Percentiles rank a stretch among this genome's conserved stretches.
phyloP scores from a whole-genome alignment of 2,113 vertebrate species.

The Astur gentilis region DNA sequence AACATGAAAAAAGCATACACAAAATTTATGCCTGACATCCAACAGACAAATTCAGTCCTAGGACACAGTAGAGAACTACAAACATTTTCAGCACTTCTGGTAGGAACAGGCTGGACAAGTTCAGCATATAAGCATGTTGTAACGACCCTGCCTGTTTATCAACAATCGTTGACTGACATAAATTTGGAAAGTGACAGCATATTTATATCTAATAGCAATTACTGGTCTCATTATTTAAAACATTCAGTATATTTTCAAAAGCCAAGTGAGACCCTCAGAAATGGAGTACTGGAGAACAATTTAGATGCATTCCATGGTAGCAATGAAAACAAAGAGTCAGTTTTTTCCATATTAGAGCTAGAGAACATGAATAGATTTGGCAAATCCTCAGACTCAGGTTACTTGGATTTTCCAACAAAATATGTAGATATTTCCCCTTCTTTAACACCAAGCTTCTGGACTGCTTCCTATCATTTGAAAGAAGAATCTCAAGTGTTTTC shows the following conservation, averaged over 20 bases:
- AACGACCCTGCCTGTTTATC: neutral
- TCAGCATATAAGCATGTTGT: neutral
- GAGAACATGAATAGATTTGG: neutral
- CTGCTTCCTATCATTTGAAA: neutral
- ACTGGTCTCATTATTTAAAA: conserved; percentile 10
- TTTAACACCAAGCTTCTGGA: conserved; percentile 24
- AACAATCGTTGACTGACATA: neutral
- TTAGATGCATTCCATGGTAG: neutral
- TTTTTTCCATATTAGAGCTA: neutral
- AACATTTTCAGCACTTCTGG: neutral
- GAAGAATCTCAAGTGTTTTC: neutral
- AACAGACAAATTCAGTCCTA: neutral
- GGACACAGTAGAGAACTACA: neutral
- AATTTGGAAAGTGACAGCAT: neutral
- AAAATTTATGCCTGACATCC: neutral
- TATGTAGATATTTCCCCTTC: conserved; percentile 12
- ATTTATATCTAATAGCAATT: neutral
- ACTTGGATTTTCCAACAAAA: neutral
- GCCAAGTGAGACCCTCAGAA: neutral
- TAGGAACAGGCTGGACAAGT: conserved; percentile 14
- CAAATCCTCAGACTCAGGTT: neutral
- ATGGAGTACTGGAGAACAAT: neutral
- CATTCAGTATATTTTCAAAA: neutral
- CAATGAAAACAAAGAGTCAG: neutral
- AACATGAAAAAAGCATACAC: neutral